Conservation (phyloP, 2,113 vertebrate species). For the Struthio camelus region DNA sequence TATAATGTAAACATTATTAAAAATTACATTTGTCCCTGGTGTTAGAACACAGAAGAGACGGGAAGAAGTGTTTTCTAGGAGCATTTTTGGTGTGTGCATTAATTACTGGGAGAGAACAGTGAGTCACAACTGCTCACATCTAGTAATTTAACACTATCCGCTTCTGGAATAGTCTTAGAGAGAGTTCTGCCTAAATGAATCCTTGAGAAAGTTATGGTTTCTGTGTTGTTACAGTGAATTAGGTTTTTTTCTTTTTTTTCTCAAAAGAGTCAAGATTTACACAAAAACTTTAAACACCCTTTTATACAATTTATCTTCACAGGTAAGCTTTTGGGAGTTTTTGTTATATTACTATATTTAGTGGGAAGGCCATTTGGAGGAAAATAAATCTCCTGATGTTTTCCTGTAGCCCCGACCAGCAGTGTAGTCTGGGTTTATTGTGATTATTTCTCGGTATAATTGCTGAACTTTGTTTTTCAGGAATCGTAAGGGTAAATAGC, state of each 20-base stretch:
- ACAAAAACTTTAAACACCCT: conserved; percentile 12
- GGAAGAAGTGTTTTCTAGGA: background rate
- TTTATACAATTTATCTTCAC: conserved; percentile 3
- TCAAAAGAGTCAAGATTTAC: background rate
- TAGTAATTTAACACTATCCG: conserved; percentile 16
- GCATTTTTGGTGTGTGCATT: background rate
- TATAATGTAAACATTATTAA: background rate
- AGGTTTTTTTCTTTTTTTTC: background rate
- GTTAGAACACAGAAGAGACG: background rate
- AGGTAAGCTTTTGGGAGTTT: background rate
- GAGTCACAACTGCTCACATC: conserved; percentile 9
- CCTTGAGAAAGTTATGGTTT: conserved; percentile 12
- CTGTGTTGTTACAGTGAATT: conserved; percentile 41
- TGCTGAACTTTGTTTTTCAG: conserved; percentile 54
- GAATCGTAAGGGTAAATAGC: conserved; percentile 38
- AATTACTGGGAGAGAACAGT: conserved; percentile 3
- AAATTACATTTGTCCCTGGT: background rate
- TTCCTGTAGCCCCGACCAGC: conserved; percentile 28
- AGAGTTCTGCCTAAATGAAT: conserved; percentile 31
- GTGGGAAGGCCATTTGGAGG: background rate
- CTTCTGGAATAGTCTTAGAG: conserved; percentile 48
- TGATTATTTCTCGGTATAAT: conserved; percentile 59
- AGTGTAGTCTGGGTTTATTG: background rate
- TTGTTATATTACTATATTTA: background rate
- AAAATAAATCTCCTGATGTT: conserved; percentile 8